Evolutionary conservation across 2,888 invertebrate genomes (phyloP), one percentile per base, ranked within the genome.

Genomic region (Teinopalpus imperialis): DNA sequence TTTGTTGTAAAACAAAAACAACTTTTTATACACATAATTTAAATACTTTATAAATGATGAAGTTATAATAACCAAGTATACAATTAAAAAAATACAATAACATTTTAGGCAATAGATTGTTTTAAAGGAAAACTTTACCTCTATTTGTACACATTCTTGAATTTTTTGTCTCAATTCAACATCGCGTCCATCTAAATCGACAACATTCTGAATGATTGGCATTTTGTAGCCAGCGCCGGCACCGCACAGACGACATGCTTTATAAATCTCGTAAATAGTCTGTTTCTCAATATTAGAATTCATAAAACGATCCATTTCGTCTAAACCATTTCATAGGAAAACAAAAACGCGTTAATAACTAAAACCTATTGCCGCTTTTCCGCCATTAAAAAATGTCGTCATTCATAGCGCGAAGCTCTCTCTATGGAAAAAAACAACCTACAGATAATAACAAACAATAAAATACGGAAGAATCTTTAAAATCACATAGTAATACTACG

Each of bases 191-290:
- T 75, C 77, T 1, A 76, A 36, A 12, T 74, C 68, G 0, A 83
- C 57, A 30, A 86, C 68, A 46, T 69, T 81, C 49, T 88, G 88
- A 6, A 89, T 74, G 41, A 89, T 89, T 0, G 89, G 89, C 88
- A 89, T 88, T 72, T 86, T 87, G 67, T 88, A 89, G 51, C 89
- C 89, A 16, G 83, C 85, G 20, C 87, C 85, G 0, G 79, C 81
- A 1, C 89, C 89, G 52, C 89, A 89, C 1, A 89, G 66, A 0
- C 89, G 81, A 66, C 89, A 89, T 63, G 83, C 77, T 59, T 83
- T 63, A 49, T 80, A 89, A 47, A 89, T 82, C 47, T 87, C 81
- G 44, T 83, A 87, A 47, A 86, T 81, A n/a, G 66, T 65, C 43
- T 78, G 70, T 44, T 69, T 72, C n/a, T 85, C 79, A 5, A 46